A percentile compares a stretch with the other conserved stretches of the same genome.
Conservation (phyloP, 1,140 invertebrate genomes). For the Melipona quadrifasciata region DNA sequence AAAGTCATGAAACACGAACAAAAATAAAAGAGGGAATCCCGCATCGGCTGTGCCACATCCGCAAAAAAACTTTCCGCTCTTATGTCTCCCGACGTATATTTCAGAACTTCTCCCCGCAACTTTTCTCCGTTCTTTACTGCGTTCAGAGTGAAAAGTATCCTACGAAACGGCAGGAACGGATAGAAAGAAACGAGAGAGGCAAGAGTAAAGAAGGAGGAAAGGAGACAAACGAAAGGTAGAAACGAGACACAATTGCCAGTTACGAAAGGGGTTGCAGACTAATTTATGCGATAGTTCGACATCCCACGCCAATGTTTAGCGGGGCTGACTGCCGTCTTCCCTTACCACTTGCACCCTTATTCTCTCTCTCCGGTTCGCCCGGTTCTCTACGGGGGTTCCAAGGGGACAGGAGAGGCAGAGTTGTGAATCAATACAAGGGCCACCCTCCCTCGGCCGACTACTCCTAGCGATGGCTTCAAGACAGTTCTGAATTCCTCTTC, state of each 20-base stretch:
- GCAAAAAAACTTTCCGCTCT: background rate
- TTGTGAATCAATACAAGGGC: conserved; percentile 79
- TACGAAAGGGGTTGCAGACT: conserved; percentile 22
- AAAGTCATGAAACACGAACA: background rate
- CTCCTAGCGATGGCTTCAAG: conserved; percentile 37
- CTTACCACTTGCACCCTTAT: conserved; percentile 26
- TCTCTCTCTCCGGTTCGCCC: conserved; percentile 37
- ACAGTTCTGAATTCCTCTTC: conserved; percentile 1
- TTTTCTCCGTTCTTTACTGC: background rate
- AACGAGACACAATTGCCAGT: background rate
- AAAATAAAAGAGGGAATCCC: background rate
- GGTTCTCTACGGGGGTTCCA: conserved; percentile 16
- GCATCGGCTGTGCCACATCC: background rate
- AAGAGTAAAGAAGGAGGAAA: background rate
- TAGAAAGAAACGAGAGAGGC: background rate
- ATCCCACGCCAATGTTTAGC: conserved; percentile 44
- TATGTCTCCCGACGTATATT: background rate
- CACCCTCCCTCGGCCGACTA: conserved; percentile 52
- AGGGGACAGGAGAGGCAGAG: conserved; percentile 63
- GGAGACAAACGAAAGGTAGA: background rate
- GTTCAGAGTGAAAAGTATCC: background rate
- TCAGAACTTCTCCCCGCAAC: background rate
- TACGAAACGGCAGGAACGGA: too few species aligned
- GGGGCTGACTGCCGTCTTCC: conserved; percentile 40
- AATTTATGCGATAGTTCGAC: conserved; percentile 52